Evolutionary conservation across 2,113 vertebrate species (phyloP).

Genomic region (Hydrochoerus hydrochaeris): DNA sequence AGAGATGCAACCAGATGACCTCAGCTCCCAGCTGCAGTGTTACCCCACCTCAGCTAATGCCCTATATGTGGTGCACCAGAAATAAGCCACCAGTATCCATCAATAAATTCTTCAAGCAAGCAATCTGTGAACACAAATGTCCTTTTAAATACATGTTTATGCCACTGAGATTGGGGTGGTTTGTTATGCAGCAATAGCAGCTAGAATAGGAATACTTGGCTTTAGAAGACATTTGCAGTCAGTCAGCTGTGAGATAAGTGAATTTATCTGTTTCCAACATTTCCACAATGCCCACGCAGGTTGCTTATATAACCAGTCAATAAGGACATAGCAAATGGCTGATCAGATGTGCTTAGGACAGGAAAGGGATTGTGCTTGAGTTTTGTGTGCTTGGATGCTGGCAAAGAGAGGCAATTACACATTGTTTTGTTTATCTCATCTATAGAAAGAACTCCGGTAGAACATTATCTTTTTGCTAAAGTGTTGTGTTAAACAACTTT

Average conservation of each 20-base stretch:
- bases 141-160: slow-evolving; percentile 24
- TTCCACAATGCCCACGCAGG: not conserved
- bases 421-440: not conserved
- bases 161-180: not conserved
- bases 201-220: not conserved
- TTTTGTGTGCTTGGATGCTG: not conserved
- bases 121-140: not conserved
- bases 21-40: not conserved
- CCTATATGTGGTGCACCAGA: not conserved
- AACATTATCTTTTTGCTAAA: not conserved
- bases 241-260: not conserved
- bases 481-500: not conserved
- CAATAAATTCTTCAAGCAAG: not conserved
- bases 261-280: not conserved
- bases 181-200: not conserved
- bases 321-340: not conserved
- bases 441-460: not conserved
- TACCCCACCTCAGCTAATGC: not conserved
- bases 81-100: not conserved
- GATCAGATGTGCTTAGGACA: not conserved
- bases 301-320: not conserved
- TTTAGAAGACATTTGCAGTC: not conserved
- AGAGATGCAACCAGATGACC: not conserved
- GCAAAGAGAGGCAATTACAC: not conserved
- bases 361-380: not conserved